Evolutionary conservation across 2,797 vertebrate genomes (phyloP).

Genomic region (Ptychobarbus kaznakovi): DNA sequence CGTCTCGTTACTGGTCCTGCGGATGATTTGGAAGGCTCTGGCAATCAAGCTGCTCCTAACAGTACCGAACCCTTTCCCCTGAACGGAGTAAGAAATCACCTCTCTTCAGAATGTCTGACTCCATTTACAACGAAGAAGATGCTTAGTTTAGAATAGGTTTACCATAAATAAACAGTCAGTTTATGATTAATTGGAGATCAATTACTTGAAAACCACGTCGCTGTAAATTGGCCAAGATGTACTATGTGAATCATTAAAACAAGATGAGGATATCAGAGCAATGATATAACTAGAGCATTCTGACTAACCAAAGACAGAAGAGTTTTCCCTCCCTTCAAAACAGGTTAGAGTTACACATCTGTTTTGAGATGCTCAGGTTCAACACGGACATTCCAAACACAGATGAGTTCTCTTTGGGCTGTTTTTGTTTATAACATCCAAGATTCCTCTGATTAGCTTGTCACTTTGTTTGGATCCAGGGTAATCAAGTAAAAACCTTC

Average conservation of each 20-base stretch:
- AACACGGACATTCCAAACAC: conserved; percentile 66
- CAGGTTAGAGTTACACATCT: conserved; percentile 54
- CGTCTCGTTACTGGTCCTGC: conserved; percentile 81
- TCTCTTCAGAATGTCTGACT: conserved; percentile 55
- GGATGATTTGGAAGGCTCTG: conserved; percentile 76
- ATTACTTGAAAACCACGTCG: conserved; percentile 40
- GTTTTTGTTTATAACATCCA: conserved; percentile 69
- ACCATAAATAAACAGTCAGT: conserved; percentile 57
- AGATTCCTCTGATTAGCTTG: conserved; percentile 74
- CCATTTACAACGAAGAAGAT: conserved; percentile 42
- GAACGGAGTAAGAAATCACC: conserved; percentile 55
- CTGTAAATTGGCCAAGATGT: conserved; percentile 47
- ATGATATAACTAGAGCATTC: conserved; percentile 50
- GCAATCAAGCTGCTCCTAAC: conserved; percentile 76
- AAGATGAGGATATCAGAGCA: conserved; percentile 39
- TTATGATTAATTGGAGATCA: conserved; percentile 56
- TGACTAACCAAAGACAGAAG: conserved; percentile 57
- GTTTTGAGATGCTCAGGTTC: conserved; percentile 51
- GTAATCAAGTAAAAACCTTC: conserved; percentile 68
- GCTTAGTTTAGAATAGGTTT: conserved; percentile 34
- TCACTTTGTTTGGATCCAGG: conserved; percentile 74
- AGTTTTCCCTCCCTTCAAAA: conserved; percentile 31
- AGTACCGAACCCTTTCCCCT: conserved; percentile 31
- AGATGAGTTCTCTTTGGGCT: conserved; percentile 73
- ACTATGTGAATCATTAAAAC: conserved; percentile 18